phyloP scores from a whole-genome alignment of 2,797 vertebrate genomes.

The Crenuchus spilurus region DNA sequence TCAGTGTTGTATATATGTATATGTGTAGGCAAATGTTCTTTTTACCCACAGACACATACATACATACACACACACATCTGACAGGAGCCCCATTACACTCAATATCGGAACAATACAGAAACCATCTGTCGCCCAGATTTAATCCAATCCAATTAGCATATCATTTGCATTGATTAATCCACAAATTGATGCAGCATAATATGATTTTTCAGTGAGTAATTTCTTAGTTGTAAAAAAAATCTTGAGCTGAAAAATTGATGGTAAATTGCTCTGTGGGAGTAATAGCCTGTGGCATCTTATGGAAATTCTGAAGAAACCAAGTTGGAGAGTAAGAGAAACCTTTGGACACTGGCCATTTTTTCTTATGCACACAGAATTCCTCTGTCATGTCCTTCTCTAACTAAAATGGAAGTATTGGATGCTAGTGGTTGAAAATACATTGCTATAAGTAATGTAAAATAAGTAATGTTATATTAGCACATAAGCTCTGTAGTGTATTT shows the following conservation, averaged over 20 bases:
- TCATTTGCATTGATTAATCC: slow-evolving; percentile 55
- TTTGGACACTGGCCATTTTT: no score
- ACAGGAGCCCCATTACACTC: not conserved
- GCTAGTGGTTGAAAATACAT: no score
- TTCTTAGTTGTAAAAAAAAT: slow-evolving; percentile 30
- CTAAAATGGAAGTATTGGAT: no score
- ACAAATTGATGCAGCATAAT: slow-evolving; percentile 37
- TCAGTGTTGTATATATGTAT: no score
- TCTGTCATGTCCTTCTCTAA: no score
- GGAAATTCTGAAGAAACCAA: not conserved
- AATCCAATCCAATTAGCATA: slow-evolving; percentile 48
- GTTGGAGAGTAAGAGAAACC: no score
- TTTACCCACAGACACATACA: slow-evolving; percentile 16
- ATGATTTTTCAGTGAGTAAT: slow-evolving; percentile 22
- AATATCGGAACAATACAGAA: slow-evolving; percentile 47
- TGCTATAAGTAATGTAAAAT: no score
- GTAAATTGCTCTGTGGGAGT: slow-evolving; percentile 33
- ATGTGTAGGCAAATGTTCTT: not conserved
- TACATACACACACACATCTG: slow-evolving; percentile 9
- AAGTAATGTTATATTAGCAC: no score
- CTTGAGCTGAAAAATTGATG: slow-evolving; percentile 21
- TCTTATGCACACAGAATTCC: no score
- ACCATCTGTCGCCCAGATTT: slow-evolving; percentile 48
- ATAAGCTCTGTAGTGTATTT: no score
- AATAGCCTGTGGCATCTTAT: not conserved